These are phyloP conservation scores for Chloroclysta siterata DNA, from an alignment of 2,888 invertebrate species.

Conservation along the genomic window DNA sequence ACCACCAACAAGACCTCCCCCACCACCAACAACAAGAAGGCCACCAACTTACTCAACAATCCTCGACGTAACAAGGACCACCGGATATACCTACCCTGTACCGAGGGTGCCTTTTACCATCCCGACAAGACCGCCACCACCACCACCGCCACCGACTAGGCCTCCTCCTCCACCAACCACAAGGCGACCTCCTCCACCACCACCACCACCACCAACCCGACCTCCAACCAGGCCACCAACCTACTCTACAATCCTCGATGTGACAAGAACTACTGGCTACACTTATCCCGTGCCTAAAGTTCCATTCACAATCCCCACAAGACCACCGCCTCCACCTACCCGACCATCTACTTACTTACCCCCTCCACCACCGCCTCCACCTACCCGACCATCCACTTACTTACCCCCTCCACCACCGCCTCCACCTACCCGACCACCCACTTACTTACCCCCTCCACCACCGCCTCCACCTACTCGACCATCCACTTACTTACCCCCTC, in stretches of 20 bases:
- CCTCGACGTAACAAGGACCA: conserved; percentile 49
- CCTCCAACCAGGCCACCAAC: conserved; percentile 33
- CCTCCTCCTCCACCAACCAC: conserved; percentile 41
- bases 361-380: conserved; percentile 34
- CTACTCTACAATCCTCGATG: too few species aligned
- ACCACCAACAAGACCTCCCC: conserved; percentile 14
- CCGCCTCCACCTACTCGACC: conserved; percentile 22
- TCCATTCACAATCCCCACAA: conserved; percentile 59
- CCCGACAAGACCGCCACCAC: conserved; percentile 40
- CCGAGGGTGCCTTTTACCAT: conserved; percentile 60
- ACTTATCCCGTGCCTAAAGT: conserved; percentile 58
- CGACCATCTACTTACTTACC: conserved; percentile 38
- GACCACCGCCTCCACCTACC: conserved; percentile 33
- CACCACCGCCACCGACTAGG: conserved; percentile 35
- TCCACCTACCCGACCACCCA: conserved; percentile 38
- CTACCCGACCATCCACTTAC: conserved; percentile 38
- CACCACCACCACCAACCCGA: conserved; percentile 36
- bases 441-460: conserved; percentile 33
- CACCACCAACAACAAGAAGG: conserved; percentile 30
- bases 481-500: conserved; percentile 50
- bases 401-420: conserved; percentile 34
- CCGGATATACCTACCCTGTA: conserved; percentile 61
- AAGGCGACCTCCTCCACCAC: conserved; percentile 38
- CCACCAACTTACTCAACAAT: conserved; percentile 43
- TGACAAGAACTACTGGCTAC: conserved; percentile 57